Conservation (phyloP, 2,888 invertebrate genomes). For the Amiota minor region DNA sequence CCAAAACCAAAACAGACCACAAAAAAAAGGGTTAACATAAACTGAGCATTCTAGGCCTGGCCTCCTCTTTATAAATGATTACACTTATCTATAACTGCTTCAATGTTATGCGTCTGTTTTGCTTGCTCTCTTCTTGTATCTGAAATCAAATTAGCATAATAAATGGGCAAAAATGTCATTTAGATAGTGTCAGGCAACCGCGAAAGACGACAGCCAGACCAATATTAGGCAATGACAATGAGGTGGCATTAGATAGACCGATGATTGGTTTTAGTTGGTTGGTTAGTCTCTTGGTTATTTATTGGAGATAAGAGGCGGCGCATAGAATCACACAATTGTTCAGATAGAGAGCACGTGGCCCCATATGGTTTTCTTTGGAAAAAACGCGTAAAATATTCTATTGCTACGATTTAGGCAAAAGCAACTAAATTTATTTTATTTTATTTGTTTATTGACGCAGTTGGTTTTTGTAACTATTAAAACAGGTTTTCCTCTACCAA, state of each 20-base stretch:
- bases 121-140: constrained; percentile 5
- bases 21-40: constrained; percentile 16
- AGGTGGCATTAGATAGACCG: neutral
- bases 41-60: neutral
- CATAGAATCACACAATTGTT: no score
- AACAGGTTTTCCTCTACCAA: constrained; percentile 7
- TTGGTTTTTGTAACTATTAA: neutral
- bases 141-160: constrained; percentile 52
- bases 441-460: neutral
- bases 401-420: no score
- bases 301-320: no score
- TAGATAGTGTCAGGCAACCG: constrained; percentile 20
- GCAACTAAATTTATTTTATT: no score
- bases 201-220: neutral
- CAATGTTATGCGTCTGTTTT: neutral
- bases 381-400: no score
- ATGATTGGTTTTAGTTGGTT: neutral
- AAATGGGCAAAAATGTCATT: constrained; percentile 42
- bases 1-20: neutral
- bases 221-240: neutral
- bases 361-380: no score
- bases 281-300: no score
- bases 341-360: no score
- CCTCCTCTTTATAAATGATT: neutral
- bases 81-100: neutral